phyloP scores from a whole-genome alignment of 2,888 invertebrate genomes.

The Schrankia costaestrigalis region DNA sequence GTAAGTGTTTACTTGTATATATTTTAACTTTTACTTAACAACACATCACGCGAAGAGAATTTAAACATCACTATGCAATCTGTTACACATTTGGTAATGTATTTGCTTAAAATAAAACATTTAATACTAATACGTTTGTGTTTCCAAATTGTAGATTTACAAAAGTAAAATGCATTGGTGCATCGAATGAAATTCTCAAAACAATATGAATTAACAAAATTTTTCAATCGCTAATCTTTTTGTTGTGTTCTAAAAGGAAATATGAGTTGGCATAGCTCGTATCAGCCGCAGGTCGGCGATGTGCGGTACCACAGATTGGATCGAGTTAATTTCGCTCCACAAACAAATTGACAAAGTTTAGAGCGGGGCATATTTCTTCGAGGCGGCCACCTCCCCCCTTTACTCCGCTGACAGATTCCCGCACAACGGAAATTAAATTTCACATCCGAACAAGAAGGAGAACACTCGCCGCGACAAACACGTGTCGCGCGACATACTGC shows the following conservation, averaged over 20 bases:
- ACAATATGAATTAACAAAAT: too few species aligned
- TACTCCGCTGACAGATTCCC: slow-evolving; percentile 70
- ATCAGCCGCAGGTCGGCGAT: slow-evolving; percentile 62
- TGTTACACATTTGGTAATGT: too few species aligned
- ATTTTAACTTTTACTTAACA: too few species aligned
- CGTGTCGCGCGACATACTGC: slow-evolving; percentile 54
- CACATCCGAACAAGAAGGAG: slow-evolving; percentile 78
- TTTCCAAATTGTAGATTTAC: too few species aligned
- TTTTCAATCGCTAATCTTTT: slow-evolving; percentile 42
- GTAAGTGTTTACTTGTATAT: too few species aligned
- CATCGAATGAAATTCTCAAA: too few species aligned
- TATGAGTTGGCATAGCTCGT: slow-evolving; percentile 52
- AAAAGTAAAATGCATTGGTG: too few species aligned
- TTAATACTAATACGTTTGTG: too few species aligned
- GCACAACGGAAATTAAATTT: slow-evolving; percentile 80
- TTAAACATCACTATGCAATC: too few species aligned
- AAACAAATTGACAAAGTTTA: slow-evolving; percentile 82
- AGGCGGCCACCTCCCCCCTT: slow-evolving; percentile 42
- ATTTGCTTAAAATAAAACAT: too few species aligned
- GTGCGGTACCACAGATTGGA: slow-evolving; percentile 70
- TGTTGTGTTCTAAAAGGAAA: slow-evolving; percentile 53
- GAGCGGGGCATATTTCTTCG: slow-evolving; percentile 79
- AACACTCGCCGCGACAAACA: slow-evolving; percentile 64
- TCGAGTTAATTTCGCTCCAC: slow-evolving; percentile 81
- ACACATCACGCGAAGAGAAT: too few species aligned